These are phyloP conservation scores for Nipponia nippon DNA, from an alignment of 2,113 vertebrate species.

Conservation along the genomic window DNA sequence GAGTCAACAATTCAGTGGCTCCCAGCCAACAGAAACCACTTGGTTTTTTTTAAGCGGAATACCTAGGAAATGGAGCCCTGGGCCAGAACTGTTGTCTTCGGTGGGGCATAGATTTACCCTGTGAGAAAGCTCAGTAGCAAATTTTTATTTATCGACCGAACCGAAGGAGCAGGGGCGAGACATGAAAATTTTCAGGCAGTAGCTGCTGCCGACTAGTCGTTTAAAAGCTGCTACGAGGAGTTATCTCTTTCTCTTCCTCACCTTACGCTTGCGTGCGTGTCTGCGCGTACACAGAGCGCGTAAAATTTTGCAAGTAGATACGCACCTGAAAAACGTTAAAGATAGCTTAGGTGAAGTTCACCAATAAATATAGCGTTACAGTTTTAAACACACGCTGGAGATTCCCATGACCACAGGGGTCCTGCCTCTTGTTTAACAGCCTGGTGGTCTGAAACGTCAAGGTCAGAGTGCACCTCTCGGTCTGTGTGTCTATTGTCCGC, in stretches of 20 bases:
- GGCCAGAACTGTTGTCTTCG: not conserved
- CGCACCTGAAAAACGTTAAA: not conserved
- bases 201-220: not conserved
- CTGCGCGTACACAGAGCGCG: accelerated
- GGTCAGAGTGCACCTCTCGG: conserved; percentile 63
- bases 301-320: not conserved
- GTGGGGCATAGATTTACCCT: not conserved
- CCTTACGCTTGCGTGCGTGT: accelerated
- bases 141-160: not conserved
- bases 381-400: not conserved
- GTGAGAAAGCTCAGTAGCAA: not conserved
- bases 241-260: not conserved
- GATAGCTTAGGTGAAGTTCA: not conserved
- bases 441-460: conserved; percentile 44
- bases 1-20: not conserved
- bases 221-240: not conserved
- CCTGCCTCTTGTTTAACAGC: conserved; percentile 62
- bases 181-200: not conserved
- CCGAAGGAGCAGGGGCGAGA: not conserved
- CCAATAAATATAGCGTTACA: not conserved
- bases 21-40: not conserved
- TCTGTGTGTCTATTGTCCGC: conserved; percentile 40
- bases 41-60: not conserved
- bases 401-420: conserved; percentile 60
- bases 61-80: not conserved